Evolutionary conservation across 2,888 invertebrate genomes (phyloP).

Genomic region (Seira musarum): DNA sequence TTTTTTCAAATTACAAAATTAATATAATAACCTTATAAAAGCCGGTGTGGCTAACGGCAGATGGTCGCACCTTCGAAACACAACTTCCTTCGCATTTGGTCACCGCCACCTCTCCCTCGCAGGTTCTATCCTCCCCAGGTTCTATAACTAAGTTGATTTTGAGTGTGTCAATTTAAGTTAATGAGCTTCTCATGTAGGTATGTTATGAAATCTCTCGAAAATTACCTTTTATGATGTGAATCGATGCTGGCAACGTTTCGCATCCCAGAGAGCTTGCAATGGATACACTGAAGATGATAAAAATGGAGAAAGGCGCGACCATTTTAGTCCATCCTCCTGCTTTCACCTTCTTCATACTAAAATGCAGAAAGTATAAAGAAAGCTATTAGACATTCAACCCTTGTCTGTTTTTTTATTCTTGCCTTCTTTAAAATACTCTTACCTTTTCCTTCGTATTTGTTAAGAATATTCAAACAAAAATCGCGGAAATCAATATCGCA

Average conservation of each 20-base stretch:
- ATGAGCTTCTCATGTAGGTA: conserved; percentile 9
- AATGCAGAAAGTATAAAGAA: no score
- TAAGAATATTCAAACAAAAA: no score
- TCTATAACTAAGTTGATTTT: no score
- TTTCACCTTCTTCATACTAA: conserved; percentile 27
- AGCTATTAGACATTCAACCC: no score
- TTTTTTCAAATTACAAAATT: conserved; percentile 4
- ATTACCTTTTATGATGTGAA: conserved; percentile 89
- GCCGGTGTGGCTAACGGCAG: conserved; percentile 89
- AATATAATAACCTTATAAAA: conserved; percentile 80
- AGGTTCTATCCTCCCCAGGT: conserved; percentile 86
- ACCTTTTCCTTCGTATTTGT: no score
- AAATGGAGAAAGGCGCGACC: conserved; percentile 5
- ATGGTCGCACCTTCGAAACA: conserved; percentile 92
- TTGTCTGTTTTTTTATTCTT: no score
- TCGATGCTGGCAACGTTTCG: conserved; percentile 88
- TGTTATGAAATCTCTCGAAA: no score
- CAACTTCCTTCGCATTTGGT: conserved; percentile 96
- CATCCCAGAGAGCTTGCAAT: conserved; percentile 75
- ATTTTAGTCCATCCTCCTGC: conserved; percentile 13
- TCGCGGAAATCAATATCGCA: no score
- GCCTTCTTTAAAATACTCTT: no score
- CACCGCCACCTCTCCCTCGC: conserved; percentile 90
- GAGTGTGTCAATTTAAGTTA: conserved; percentile 12
- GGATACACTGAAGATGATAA: conserved; percentile 23